Evolutionary conservation across 1,140 invertebrate genomes (phyloP).

Genomic region (Hormaphis cornu): DNA sequence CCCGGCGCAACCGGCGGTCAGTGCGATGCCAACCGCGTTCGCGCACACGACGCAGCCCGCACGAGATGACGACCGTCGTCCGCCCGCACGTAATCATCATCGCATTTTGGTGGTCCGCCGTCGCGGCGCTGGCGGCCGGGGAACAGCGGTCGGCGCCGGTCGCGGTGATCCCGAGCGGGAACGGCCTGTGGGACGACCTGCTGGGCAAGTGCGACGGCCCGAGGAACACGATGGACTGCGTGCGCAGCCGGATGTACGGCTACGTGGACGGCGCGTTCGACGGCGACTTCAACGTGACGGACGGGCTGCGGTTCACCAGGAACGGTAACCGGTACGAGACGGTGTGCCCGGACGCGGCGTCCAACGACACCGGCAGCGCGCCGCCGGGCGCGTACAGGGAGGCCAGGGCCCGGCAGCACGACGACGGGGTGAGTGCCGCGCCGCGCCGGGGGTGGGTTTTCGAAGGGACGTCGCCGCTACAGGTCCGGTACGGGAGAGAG

Average conservation of each 20-base stretch:
- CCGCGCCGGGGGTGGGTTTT: neutral
- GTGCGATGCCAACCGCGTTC: conserved; percentile 26
- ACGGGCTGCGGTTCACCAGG: conserved; percentile 55
- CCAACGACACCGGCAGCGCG: neutral
- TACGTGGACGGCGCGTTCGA: conserved; percentile 57
- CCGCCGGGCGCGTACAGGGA: neutral
- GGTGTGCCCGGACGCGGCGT: neutral
- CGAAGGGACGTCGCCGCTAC: no score
- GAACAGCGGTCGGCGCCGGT: neutral
- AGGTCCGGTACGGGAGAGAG: no score
- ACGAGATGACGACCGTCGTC: conserved; percentile 15
- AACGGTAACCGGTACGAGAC: conserved; percentile 44
- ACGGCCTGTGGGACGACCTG: conserved; percentile 55
- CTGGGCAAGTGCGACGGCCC: conserved; percentile 55
- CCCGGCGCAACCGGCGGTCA: neutral
- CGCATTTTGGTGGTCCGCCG: neutral
- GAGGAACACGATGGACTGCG: conserved; percentile 57
- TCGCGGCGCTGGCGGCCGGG: neutral
- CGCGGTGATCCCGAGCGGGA: neutral
- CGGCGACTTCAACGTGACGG: conserved; percentile 57
- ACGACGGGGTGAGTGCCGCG: neutral
- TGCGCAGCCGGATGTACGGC: conserved; percentile 62
- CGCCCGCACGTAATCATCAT: neutral
- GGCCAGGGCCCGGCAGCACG: neutral
- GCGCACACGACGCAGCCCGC: neutral